Evolutionary conservation across 2,888 invertebrate genomes (phyloP), one percentile per base, ranked within the genome.

Genomic region (Coenonympha arcania): DNA sequence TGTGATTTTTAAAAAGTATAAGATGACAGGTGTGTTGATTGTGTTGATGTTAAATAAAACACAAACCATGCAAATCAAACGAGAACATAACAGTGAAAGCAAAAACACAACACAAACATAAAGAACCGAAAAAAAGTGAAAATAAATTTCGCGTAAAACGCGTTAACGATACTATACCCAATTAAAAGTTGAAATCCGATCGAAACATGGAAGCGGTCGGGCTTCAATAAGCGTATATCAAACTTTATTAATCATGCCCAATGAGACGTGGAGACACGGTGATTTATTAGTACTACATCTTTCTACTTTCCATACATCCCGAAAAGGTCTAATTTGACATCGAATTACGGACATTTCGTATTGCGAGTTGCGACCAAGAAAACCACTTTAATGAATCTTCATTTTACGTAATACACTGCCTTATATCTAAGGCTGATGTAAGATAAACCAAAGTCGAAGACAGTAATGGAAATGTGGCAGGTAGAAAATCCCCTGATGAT

Each of bases 221-320:
- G 52, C 43, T 50, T 56, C 60, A 60, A 57, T 57, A 54, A 61
- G 51, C 56, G 49, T 57, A 54, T 59, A 60, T 59, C 52, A 55
- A 56, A 57, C 56, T 60, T 60, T 61, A 63, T 62, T 60, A 62
- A 65, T 61, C 62, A 57, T 51, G 52, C 60, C 54, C 69, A 69
- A 72, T 72, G 70, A 71, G 71, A 75, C 62, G 58, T 60, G 51
- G 51, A 71, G 71, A 70, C 65, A 60, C 57, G 66, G 63, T 72
- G 76, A 80, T 78, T 76, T 79, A 80, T 79, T 70, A 65, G 57
- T n/a, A n/a, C n/a, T n/a, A n/a, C n/a, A n/a, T n/a, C n/a, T n/a
- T n/a, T 62, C 70, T 68, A 80, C 79, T 82, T 79, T 81, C 78
- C 71, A 74, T 64, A 64, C 68, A 64, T 68, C 74, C 73, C 63